Evolutionary conservation across 2,797 vertebrate species (phyloP).

Genomic region (Tamandua tetradactyla): DNA sequence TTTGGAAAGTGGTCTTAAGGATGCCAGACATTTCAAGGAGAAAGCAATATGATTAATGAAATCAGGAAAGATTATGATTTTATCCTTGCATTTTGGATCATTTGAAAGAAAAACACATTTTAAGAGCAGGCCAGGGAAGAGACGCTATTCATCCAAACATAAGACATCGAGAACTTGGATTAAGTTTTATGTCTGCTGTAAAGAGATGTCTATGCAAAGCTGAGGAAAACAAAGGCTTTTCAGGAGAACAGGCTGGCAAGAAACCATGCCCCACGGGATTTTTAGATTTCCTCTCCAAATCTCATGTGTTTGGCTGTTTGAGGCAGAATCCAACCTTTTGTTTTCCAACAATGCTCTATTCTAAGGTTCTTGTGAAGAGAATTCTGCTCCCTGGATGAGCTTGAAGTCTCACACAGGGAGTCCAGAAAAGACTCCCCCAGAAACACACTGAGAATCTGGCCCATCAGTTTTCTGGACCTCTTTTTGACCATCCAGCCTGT

Average conservation of each 20-base stretch:
- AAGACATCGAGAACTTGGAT: neutral
- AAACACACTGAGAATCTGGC: neutral
- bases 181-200: neutral
- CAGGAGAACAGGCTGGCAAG: constrained; percentile 32
- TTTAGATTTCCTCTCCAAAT: constrained; percentile 53
- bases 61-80: neutral
- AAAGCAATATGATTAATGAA: neutral
- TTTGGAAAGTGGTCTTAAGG: neutral
- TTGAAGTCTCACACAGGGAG: neutral
- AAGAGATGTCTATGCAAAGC: neutral
- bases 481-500: neutral
- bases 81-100: neutral
- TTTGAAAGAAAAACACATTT: neutral
- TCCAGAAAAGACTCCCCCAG: neutral
- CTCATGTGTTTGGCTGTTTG: neutral
- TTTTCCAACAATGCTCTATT: constrained; percentile 64
- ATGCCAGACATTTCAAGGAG: neutral
- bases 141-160: neutral
- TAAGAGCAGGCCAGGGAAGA: neutral
- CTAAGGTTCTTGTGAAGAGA: constrained; percentile 28
- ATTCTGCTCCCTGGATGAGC: neutral
- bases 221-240: neutral
- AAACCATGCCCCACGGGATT: neutral
- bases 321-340: constrained; percentile 43
- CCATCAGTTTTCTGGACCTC: neutral